phyloP scores from a whole-genome alignment of 2,888 invertebrate species.

The Trissolcus japonicus region DNA sequence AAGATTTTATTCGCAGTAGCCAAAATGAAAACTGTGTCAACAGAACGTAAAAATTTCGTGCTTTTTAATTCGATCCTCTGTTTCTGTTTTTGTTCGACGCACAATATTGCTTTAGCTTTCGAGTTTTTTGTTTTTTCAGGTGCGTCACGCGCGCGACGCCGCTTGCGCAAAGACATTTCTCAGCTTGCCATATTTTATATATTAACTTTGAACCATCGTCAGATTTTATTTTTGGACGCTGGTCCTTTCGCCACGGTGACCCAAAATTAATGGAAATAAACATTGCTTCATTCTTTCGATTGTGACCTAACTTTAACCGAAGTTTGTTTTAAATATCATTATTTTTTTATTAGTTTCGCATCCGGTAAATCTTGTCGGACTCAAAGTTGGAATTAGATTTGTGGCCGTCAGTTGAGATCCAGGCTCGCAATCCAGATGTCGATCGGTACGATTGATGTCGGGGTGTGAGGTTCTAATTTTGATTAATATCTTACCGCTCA shows the following conservation, averaged over 20 bases:
- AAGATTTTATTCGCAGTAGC: background rate
- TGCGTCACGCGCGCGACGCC: conserved; percentile 23
- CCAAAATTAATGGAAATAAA: no score
- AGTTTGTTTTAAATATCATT: background rate
- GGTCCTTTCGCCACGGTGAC: no score
- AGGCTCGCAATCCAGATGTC: conserved; percentile 41
- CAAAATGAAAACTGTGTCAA: conserved; percentile 23
- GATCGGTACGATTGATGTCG: conserved; percentile 32
- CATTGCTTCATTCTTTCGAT: background rate
- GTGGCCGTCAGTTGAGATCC: conserved; percentile 2
- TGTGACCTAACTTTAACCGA: background rate
- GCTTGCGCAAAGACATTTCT: conserved; percentile 14
- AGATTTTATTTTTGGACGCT: no score
- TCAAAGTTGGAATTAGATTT: conserved; percentile 25
- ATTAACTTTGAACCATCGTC: no score
- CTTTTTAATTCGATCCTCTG: conserved; percentile 37
- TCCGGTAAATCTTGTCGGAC: conserved; percentile 25
- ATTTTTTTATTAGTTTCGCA: conserved; percentile 21
- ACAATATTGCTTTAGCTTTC: conserved; percentile 23
- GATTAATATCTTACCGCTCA: conserved; percentile 45
- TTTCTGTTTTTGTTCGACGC: conserved; percentile 21
- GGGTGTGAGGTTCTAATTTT: conserved; percentile 45
- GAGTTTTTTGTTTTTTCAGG: conserved; percentile 39
- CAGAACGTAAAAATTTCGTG: conserved; percentile 13
- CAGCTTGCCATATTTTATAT: conserved; percentile 1